Evolutionary conservation across 2,113 vertebrate genomes (phyloP).

Genomic region (Bagarius yarrelli): DNA sequence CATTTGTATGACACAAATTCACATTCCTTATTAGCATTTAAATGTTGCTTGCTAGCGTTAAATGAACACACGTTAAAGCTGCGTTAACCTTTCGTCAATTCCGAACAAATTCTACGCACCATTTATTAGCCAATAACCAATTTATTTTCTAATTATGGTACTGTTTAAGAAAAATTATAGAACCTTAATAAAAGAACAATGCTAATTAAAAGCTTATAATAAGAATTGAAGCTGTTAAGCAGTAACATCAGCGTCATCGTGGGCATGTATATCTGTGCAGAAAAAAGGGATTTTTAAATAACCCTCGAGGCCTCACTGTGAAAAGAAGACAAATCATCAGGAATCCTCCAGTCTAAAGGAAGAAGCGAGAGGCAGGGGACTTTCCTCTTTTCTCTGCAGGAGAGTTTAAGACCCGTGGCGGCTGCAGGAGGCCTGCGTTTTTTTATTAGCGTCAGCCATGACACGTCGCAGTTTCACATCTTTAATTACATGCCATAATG

Average conservation of each 20-base stretch:
- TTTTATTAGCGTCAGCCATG: constrained; percentile 37
- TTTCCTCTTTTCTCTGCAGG: constrained; percentile 8
- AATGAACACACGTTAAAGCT: background rate
- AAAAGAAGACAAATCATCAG: constrained; percentile 71
- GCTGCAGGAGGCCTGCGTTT: constrained; percentile 29
- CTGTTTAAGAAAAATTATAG: background rate
- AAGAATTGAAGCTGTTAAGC: background rate
- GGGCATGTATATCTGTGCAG: constrained; percentile 62
- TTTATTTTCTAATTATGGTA: background rate
- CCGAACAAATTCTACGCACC: background rate
- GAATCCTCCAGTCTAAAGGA: constrained; percentile 53
- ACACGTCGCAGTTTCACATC: constrained; percentile 39
- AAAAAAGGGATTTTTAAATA: constrained; percentile 63
- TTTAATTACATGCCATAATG: constrained; percentile 66
- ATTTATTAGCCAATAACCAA: background rate
- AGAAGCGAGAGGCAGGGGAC: constrained; percentile 36
- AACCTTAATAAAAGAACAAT: background rate
- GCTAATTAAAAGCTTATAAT: background rate
- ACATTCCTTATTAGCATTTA: background rate
- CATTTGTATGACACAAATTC: too few relatives aligned
- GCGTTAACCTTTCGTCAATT: too few relatives aligned
- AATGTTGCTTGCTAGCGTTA: background rate
- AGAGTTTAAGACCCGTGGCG: constrained; percentile 29
- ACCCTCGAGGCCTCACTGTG: constrained; percentile 56
- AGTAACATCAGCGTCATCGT: constrained; percentile 16